phyloP scores from a whole-genome alignment of 1,140 invertebrate genomes.

The Aphis gossypii region DNA sequence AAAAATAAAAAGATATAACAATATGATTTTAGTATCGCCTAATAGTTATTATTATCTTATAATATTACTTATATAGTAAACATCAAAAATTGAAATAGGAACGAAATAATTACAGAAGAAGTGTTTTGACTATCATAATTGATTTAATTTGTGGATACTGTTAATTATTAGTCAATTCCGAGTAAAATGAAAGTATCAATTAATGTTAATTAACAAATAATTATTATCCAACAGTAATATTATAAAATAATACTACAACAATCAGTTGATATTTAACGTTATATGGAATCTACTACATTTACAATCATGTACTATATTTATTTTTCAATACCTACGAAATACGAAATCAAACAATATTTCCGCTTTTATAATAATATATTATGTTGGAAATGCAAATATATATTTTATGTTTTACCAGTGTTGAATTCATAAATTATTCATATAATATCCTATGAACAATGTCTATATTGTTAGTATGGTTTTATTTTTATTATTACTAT shows the following conservation, averaged over 20 bases:
- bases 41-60: background rate
- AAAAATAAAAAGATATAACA: background rate
- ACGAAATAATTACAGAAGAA: background rate
- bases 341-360: background rate
- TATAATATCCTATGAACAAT: background rate
- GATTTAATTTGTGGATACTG: background rate
- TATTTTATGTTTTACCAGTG: background rate
- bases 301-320: background rate
- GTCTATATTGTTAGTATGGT: background rate
- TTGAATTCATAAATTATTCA: background rate
- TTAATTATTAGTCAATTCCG: background rate
- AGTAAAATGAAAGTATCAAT: background rate
- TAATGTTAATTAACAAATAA: conserved; percentile 6
- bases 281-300: background rate
- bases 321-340: background rate
- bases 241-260: background rate
- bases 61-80: background rate
- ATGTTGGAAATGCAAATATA: background rate
- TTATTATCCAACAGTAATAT: background rate
- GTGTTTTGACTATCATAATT: background rate
- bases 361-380: background rate
- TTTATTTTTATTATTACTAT: background rate
- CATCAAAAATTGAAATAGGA: background rate
- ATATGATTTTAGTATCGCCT: background rate
- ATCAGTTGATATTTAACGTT: background rate